Evolutionary conservation across 2,888 invertebrate species (phyloP).

Genomic region (Temnothorax ravouxi): DNA sequence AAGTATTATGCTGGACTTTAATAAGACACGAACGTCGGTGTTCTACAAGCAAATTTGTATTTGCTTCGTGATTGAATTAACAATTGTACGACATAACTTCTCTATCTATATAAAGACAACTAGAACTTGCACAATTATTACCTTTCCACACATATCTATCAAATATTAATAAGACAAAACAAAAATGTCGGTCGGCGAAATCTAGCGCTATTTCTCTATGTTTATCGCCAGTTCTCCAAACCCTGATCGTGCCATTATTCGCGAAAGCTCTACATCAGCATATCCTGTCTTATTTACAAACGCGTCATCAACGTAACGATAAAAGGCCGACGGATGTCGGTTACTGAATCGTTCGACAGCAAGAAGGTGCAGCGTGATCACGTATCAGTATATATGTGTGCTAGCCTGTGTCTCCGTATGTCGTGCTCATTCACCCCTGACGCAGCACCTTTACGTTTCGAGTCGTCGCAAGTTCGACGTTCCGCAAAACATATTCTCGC

Average conservation of each 20-base stretch:
- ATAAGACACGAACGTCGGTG: background rate
- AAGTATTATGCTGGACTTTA: background rate
- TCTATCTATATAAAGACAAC: background rate
- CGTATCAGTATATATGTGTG: conserved; percentile 21
- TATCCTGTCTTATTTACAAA: conserved; percentile 37
- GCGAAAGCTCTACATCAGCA: background rate
- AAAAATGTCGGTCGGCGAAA: background rate
- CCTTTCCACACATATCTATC: background rate
- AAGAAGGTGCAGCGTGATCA: conserved; percentile 30
- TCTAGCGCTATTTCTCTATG: background rate
- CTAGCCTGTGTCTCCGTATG: conserved; percentile 78
- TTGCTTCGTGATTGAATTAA: background rate
- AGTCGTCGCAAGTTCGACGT: conserved; percentile 66
- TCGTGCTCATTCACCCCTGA: conserved; percentile 84
- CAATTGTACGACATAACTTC: background rate
- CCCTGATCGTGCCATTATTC: background rate
- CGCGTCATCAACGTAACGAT: background rate
- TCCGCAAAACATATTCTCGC: conserved; percentile 60
- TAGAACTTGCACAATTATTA: background rate
- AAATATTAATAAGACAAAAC: background rate
- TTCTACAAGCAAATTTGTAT: conserved; percentile 1
- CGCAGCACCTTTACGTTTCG: conserved; percentile 78
- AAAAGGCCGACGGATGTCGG: conserved; percentile 40
- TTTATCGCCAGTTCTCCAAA: background rate
- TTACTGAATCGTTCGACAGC: conserved; percentile 39